Conservation (phyloP, 2,888 invertebrate species). For the Amiota minor region DNA sequence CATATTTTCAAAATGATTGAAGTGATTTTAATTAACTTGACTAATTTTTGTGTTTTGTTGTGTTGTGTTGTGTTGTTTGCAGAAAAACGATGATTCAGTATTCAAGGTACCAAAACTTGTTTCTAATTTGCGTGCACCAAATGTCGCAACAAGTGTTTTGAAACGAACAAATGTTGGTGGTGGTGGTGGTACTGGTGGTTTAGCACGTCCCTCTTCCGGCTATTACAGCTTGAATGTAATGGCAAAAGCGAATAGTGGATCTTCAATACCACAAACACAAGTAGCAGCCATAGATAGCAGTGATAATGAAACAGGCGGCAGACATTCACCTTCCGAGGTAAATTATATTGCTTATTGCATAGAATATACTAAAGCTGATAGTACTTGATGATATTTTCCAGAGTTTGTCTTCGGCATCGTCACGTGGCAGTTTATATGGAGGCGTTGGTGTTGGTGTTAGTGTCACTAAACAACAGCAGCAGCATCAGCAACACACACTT, state of each 20-base stretch:
- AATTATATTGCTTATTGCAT: constrained; percentile 24
- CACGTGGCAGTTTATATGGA: constrained; percentile 65
- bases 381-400: constrained; percentile 41
- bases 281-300: neutral
- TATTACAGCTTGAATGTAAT: constrained; percentile 68
- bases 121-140: constrained; percentile 65
- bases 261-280: constrained; percentile 57
- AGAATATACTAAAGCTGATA: neutral
- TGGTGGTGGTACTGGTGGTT: constrained; percentile 56
- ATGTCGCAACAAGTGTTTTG: neutral
- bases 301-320: constrained; percentile 39
- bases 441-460: constrained; percentile 46
- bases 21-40: neutral
- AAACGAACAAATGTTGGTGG: constrained; percentile 49
- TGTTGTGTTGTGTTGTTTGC: constrained; percentile 20
- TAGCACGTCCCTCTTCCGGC: constrained; percentile 71
- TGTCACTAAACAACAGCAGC: constrained; percentile 31
- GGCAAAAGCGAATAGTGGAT: constrained; percentile 43
- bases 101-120: constrained; percentile 69
- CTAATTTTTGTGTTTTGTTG: neutral
- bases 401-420: constrained; percentile 72
- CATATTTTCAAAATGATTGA: no score
- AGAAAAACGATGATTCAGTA: constrained; percentile 60
- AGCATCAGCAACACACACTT: constrained; percentile 31
- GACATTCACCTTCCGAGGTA: constrained; percentile 68